Percentiles rank a stretch among this genome's conserved stretches.
These are phyloP conservation scores for Helicoverpa zea DNA, from an alignment of 1,140 invertebrate genomes.

Conservation along the genomic window DNA sequence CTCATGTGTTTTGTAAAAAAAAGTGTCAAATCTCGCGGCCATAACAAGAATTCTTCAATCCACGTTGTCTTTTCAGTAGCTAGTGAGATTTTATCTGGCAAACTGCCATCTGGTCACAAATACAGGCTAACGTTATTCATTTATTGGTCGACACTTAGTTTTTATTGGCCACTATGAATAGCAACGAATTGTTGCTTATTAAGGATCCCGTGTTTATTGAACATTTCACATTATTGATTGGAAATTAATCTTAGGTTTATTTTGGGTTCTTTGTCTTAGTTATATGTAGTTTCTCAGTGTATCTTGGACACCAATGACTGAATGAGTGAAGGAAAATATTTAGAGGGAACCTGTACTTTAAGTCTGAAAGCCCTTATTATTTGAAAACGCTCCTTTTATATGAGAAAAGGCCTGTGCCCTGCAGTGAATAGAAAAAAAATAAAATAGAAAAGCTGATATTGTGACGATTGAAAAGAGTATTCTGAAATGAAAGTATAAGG, in stretches of 20 bases:
- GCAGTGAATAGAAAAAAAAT: too few species aligned
- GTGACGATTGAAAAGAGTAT: too few species aligned
- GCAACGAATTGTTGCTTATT: constrained; percentile 20
- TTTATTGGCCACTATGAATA: constrained; percentile 37
- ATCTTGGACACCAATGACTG: too few species aligned
- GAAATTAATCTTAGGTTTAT: not conserved
- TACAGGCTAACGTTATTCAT: constrained; percentile 33
- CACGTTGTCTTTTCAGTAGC: not conserved
- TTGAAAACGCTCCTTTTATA: too few species aligned
- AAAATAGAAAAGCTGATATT: too few species aligned
- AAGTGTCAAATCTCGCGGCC: not conserved
- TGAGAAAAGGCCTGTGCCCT: too few species aligned
- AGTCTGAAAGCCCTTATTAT: too few species aligned
- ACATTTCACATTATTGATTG: not conserved
- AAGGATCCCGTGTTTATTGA: not conserved
- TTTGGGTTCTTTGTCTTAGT: not conserved
- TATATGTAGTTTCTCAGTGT: too few species aligned
- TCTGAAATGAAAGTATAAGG: too few species aligned
- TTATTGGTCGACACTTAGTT: constrained; percentile 35
- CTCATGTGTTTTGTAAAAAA: too few species aligned
- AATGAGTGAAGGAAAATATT: too few species aligned
- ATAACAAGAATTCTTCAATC: not conserved
- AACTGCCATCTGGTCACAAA: constrained; percentile 10
- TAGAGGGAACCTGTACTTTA: too few species aligned
- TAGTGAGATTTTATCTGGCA: constrained; percentile 20